Evolutionary conservation across 2,113 vertebrate genomes (phyloP), one percentile per base, ranked within the genome.

Genomic region (Malurus melanocephalus): DNA sequence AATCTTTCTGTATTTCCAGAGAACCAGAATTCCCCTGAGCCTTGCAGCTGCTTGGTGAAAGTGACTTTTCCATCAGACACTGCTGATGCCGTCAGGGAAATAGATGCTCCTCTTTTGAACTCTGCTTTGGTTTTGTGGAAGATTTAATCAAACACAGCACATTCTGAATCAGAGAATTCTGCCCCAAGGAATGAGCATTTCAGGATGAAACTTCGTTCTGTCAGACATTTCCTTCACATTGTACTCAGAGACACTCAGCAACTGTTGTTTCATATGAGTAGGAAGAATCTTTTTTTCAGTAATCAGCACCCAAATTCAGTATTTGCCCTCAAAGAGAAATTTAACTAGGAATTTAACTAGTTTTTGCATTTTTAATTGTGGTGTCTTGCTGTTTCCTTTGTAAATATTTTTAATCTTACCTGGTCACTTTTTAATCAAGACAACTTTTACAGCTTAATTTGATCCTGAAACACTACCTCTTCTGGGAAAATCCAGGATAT

Each of bases 61-160:
- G 84, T 61, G 33, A 72, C 51, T 92, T 85, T 89, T 93, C 67
- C 53, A 53, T 78, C 90, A 90, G 61, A 80, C 45, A 33, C 73
- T 75, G 65, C 73, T 84, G 69, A 78, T 88, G 80, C 73, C 7
- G 0, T 72, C 66, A 84, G 92, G 74, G 77, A 93, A 90, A 92
- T 71, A 66, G 52, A 83, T 81, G 49, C 32, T 86, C 61, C 80
- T 88, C 69, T 85, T 93, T 48, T 94, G 84, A 94, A 90, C 86
- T 75, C 74, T 84, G 64, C 48, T 93, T 85, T 89, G 48, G 60
- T 88, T 92, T 85, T 84, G 61, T 19, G 16, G 53, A 86, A 91
- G 69, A 88, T 84, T 94, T 92, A 68, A 81, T 93, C 83, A 93
- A 88, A 92, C 43, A 83, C 30, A 74, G 61, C 65, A 83, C 46